phyloP scores from a whole-genome alignment of 2,888 invertebrate genomes.

The Plebejus anna region DNA sequence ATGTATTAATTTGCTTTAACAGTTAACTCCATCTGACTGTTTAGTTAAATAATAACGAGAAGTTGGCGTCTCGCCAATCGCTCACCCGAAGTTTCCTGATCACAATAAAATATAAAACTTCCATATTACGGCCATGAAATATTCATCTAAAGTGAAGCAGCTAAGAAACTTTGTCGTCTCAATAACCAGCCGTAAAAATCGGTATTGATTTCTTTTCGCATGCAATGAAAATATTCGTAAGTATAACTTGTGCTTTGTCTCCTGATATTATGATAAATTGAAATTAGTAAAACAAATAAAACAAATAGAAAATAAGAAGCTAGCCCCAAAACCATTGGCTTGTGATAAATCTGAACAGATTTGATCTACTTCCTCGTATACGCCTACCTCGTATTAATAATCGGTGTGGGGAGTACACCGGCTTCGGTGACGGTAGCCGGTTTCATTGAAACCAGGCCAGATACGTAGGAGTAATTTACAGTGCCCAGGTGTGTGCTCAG shows the following conservation, averaged over 20 bases:
- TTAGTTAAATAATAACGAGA: constrained; percentile 23
- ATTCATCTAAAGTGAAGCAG: not conserved
- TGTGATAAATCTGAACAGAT: too few species aligned
- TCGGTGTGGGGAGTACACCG: too few species aligned
- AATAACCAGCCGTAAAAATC: not conserved
- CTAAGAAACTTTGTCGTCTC: not conserved
- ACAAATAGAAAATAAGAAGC: not conserved
- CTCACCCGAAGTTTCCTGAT: not conserved
- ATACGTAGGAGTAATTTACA: too few species aligned
- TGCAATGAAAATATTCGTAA: not conserved
- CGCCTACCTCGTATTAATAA: too few species aligned
- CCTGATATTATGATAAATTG: too few species aligned
- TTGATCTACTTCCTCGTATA: too few species aligned
- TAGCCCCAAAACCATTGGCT: too few species aligned
- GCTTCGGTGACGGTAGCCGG: too few species aligned
- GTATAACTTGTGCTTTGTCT: too few species aligned
- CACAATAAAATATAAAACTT: constrained; percentile 15
- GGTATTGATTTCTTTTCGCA: not conserved
- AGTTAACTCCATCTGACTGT: not conserved
- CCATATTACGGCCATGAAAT: not conserved
- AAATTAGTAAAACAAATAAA: not conserved
- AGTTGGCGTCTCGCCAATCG: not conserved
- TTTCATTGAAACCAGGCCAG: too few species aligned
- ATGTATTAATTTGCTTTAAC: not conserved
- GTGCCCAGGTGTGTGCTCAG: too few species aligned